Evolutionary conservation across 1,140 invertebrate genomes (phyloP), one percentile per base, ranked within the genome.

Genomic region (Achatina immaculata): DNA sequence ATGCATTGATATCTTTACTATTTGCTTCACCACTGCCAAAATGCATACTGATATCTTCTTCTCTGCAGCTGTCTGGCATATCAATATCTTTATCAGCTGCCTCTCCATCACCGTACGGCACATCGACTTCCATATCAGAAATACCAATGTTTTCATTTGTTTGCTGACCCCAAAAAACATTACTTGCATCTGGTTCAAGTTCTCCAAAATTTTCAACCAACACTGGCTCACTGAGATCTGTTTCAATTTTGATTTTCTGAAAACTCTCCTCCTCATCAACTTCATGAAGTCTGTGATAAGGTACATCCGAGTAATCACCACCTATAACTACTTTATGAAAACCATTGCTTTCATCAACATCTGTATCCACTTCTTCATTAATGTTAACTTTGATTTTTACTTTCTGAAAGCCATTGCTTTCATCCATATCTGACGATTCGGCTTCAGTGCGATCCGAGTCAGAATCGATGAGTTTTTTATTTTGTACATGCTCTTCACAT

Each of bases 311-410:
- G 6, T 34, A 31, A 28, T 4, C 28, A 62, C 31, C 58, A 6
- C 31, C 58, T 28, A 62, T 2, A 6, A 31, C 31, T 28, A 62
- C n/a, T 62, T 62, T 62, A 62, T 62, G 58, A 62, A 62, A 62
- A 62, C 58, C 58, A 62, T 62, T 62, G 28, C 58, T 62, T 34
- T 62, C 58, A 62, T 62, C 58, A 62, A 62, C n/a, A 11, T 62
- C 58, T 11, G 58, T 31, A 34, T 62, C 58, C 7, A 16, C 1
- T 62, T n/a, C 11, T 2, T 9, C 58, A 6, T 6, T 31, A 31
- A n/a, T 62, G 16, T 9, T 28, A 62, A 31, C 31, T 31, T 0
- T 31, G n/a, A 62, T 28, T 16, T 31, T 28, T 0, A 62, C 58
- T 31, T 62, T 62, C 28, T 62, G 58, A 62, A 62, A 62, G 1